Conservation (phyloP, 2,797 vertebrate species). For the Lutjanus argentimaculatus region DNA sequence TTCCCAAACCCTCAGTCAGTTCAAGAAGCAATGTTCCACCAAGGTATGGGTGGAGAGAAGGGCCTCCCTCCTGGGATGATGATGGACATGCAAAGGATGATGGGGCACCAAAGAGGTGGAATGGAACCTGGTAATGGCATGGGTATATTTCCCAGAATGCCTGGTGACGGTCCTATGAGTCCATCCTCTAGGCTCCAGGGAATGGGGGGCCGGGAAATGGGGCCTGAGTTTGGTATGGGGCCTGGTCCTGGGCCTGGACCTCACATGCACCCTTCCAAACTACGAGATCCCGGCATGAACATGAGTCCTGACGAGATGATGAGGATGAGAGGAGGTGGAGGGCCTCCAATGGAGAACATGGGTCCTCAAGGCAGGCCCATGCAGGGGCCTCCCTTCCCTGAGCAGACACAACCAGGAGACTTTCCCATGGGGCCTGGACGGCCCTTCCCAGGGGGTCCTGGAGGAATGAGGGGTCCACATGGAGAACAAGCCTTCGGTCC, state of each 20-base stretch:
- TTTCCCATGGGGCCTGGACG: constrained; percentile 93
- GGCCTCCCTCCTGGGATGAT: constrained; percentile 94
- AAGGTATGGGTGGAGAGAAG: constrained; percentile 96
- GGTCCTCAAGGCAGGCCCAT: constrained; percentile 93
- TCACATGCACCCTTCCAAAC: constrained; percentile 94
- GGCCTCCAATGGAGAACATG: constrained; percentile 85
- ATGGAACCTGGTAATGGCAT: constrained; percentile 93
- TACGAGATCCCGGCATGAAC: constrained; percentile 93
- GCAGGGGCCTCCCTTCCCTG: constrained; percentile 91
- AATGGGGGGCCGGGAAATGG: constrained; percentile 93
- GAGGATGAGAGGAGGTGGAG: constrained; percentile 89
- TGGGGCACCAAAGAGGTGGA: constrained; percentile 93
- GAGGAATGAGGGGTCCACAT: constrained; percentile 90
- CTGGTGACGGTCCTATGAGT: constrained; percentile 95
- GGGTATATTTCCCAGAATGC: constrained; percentile 96
- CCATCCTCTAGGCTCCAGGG: constrained; percentile 95
- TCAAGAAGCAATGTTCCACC: constrained; percentile 97
- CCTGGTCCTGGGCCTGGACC: constrained; percentile 91
- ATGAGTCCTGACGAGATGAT: constrained; percentile 90
- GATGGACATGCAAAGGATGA: constrained; percentile 97
- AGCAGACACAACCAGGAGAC: constrained; percentile 94
- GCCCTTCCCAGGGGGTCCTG: constrained; percentile 91
- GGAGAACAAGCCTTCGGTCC: constrained; percentile 92
- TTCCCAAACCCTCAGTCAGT: constrained; percentile 96
- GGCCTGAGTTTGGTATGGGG: constrained; percentile 93